Conservation (phyloP, 2,797 vertebrate species). For the Chaetophractus vellerosus region DNA sequence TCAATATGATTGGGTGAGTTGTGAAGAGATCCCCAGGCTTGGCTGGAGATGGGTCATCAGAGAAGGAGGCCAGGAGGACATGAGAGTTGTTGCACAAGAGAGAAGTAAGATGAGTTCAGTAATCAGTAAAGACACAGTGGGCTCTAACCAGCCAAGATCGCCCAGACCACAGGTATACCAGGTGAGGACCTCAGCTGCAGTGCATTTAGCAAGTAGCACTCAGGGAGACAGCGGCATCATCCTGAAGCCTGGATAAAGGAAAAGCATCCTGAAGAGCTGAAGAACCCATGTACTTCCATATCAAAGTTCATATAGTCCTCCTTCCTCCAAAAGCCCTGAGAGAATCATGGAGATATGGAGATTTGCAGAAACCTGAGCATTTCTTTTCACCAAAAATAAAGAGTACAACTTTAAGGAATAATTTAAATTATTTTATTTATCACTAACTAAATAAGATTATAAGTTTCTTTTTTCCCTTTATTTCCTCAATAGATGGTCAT, state of each 20-base stretch:
- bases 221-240: background rate
- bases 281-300: too few species aligned
- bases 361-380: background rate
- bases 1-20: background rate
- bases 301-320: background rate
- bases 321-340: background rate
- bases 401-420: background rate
- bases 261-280: background rate
- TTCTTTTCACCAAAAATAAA: slow-evolving; percentile 3
- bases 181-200: background rate
- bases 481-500: background rate
- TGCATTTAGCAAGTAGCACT: too few species aligned
- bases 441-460: background rate
- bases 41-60: background rate
- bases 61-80: background rate
- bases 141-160: background rate
- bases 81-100: background rate
- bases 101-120: background rate
- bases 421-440: background rate
- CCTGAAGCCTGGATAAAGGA: background rate
- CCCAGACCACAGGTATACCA: background rate
- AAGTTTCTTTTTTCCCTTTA: background rate
- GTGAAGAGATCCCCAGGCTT: background rate
- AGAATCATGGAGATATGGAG: background rate
- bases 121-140: background rate